A percentile compares a stretch with the other conserved stretches of the same genome.
These are phyloP conservation scores for Hiodon alosoides DNA, from an alignment of 2,113 vertebrate species.

Conservation along the genomic window DNA sequence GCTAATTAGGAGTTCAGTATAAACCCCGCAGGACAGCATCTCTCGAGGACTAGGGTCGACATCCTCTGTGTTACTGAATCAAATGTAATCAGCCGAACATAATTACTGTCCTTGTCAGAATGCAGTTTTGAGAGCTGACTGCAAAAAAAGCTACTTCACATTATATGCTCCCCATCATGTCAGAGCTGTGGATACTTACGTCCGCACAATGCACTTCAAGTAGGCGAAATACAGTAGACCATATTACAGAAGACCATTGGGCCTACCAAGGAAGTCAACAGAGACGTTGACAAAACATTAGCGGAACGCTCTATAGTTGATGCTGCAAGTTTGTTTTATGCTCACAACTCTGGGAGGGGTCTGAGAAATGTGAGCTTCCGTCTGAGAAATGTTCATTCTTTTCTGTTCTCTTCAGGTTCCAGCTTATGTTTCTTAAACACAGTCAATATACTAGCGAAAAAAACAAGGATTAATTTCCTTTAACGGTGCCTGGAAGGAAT, in stretches of 20 bases:
- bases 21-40: too few species aligned
- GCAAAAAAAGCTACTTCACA: too few species aligned
- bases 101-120: too few species aligned
- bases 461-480: neutral
- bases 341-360: neutral
- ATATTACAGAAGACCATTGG: too few species aligned
- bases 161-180: too few species aligned
- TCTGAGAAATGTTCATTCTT: neutral
- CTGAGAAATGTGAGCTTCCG: neutral
- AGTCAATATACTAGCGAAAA: neutral
- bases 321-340: neutral
- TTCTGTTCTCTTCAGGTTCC: constrained; percentile 2
- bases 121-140: too few species aligned
- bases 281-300: neutral
- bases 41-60: too few species aligned
- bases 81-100: too few species aligned
- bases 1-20: too few species aligned
- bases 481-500: constrained; percentile 13
- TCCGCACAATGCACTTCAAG: neutral
- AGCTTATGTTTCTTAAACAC: constrained; percentile 9
- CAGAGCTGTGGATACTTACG: too few species aligned
- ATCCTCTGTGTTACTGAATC: too few species aligned
- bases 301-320: neutral
- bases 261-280: neutral
- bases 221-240: neutral